Base-by-base conservation (phyloP, 2,888 invertebrate genomes). In the Limnephilus auricula region DNA sequence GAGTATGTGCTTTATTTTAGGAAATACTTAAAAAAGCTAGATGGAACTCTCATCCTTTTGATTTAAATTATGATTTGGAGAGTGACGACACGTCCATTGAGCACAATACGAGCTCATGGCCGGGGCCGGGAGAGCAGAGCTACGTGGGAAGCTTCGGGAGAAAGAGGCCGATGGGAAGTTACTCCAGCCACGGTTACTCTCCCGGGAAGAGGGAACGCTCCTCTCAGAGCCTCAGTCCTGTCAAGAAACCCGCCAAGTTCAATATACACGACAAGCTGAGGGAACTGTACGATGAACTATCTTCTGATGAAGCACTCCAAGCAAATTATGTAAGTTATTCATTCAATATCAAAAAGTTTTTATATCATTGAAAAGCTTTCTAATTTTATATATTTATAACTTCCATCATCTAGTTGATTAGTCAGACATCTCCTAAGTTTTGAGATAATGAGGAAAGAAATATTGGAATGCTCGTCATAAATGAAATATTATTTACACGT, bases 231-330 rank as follows among this genome's bases (percentile, higher is more conserved):
- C 50, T 90, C 18, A 93, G 93, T 89, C 93, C 93, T 15, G 92
- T 92, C 10, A 93, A 93, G 89, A 92, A 92, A 89, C 92, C 91
- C 31, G 90, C 90, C 50, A 92, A 90, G 86, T 93, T 93, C 50
- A 92, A 93, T 89, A 93, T 93, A 32, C 93, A 93, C 79, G 95
- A 96, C 94, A 96, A 96, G 94, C 94, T 96, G 88, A 95, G 96
- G 94, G 96, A 96, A 94, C 94, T 96, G 92, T 95, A 95, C 93
- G 95, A 94, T 94, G 96, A 96, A 92, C 94, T 96, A 93, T 95
- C 94, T 94, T 95, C 95, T 94, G 95, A 96, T 94, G 96, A 96
- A 94, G 94, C 94, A 89, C 94, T 95, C 93, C 95, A 95, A 94
- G 94, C 94, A 89, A 95, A 95, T 94, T 95, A 95, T 94, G 96